Evolutionary conservation across 2,888 invertebrate genomes (phyloP).

Genomic region (Amphipoea lucens): DNA sequence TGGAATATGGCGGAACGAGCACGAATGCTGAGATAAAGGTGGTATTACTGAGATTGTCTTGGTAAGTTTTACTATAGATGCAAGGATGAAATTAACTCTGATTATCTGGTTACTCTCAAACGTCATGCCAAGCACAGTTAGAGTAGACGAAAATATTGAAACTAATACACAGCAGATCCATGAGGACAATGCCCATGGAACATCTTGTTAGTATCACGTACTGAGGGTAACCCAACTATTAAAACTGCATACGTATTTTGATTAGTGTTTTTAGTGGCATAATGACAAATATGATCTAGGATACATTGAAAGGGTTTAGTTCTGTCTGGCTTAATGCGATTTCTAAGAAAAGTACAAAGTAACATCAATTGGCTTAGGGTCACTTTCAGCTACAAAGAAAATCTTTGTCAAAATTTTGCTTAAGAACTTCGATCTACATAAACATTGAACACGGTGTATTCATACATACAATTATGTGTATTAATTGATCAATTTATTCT

Average conservation of each 20-base stretch:
- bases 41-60: constrained; percentile 68
- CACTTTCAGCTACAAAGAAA: constrained; percentile 47
- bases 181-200: constrained; percentile 14
- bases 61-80: constrained; percentile 74
- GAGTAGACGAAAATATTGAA: constrained; percentile 27
- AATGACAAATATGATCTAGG: constrained; percentile 19
- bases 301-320: constrained; percentile 13
- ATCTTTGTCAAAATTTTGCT: constrained; percentile 35
- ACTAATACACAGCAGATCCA: constrained; percentile 15
- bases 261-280: constrained; percentile 36
- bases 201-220: constrained; percentile 48
- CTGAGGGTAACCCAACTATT: constrained; percentile 58
- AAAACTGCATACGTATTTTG: constrained; percentile 47
- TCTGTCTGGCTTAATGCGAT: constrained; percentile 30
- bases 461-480: constrained; percentile 42
- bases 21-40: constrained; percentile 69
- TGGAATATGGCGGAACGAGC: constrained; percentile 67
- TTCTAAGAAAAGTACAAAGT: constrained; percentile 48
- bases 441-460: constrained; percentile 45
- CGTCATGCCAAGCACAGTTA: constrained; percentile 51
- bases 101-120: constrained; percentile 61
- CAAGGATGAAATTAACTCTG: constrained; percentile 49
- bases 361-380: constrained; percentile 50
- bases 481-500: constrained; percentile 32
- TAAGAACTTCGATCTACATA: constrained; percentile 8